Percentiles rank a stretch among this genome's conserved stretches.
These are phyloP conservation scores for Brachionus calyciflorus DNA, from an alignment of 1,140 invertebrate genomes.

Conservation along the genomic window DNA sequence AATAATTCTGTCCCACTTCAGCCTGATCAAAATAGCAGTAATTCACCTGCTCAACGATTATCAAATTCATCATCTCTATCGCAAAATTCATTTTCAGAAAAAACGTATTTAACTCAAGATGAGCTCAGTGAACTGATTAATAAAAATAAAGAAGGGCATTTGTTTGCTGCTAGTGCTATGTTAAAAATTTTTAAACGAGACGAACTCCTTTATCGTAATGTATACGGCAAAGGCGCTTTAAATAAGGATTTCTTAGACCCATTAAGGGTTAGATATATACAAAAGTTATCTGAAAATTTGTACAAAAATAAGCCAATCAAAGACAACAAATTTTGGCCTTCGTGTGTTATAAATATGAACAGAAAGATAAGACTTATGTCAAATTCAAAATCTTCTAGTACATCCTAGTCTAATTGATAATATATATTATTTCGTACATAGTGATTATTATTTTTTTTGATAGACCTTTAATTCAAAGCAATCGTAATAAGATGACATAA, in stretches of 20 bases:
- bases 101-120: background rate
- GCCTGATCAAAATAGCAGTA: too few species aligned
- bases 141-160: constrained; percentile 1
- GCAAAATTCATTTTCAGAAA: too few species aligned
- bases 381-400: too few species aligned
- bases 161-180: background rate
- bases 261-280: background rate
- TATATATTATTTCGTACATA: too few species aligned
- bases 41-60: too few species aligned
- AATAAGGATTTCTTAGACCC: background rate
- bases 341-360: constrained; percentile 34
- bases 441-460: too few species aligned
- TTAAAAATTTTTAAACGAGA: background rate
- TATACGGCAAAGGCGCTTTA: background rate
- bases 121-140: background rate
- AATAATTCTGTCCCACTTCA: too few species aligned
- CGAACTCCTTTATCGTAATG: background rate
- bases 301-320: background rate
- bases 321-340: constrained; percentile 2
- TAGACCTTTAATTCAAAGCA: too few species aligned
- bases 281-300: background rate
- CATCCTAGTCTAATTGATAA: too few species aligned
- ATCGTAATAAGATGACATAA: too few species aligned
- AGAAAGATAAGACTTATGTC: too few species aligned
- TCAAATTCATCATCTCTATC: too few species aligned